Conservation (phyloP, 1,140 invertebrate species). For the Panagrolaimus sp. region DNA sequence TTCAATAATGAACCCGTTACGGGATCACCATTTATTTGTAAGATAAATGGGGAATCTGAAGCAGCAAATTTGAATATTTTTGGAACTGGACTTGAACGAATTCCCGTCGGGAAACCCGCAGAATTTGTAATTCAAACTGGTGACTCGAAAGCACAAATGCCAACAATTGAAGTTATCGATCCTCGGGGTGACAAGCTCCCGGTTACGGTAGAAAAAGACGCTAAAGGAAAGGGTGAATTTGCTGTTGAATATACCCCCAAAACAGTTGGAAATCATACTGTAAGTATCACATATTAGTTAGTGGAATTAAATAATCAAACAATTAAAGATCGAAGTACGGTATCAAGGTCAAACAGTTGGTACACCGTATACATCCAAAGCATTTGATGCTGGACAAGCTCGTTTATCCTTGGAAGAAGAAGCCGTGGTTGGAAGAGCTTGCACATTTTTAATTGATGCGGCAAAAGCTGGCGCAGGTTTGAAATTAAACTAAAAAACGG, state of each 20-base stretch:
- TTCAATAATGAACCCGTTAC: conserved; percentile 96
- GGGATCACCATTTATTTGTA: conserved; percentile 61
- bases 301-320: not conserved
- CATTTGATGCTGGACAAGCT: conserved; percentile 84
- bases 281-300: conserved; percentile 18
- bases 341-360: conserved; percentile 76
- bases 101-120: conserved; percentile 77
- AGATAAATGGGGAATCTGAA: conserved; percentile 29
- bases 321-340: conserved; percentile 74
- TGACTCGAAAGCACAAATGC: conserved; percentile 64
- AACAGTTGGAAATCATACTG: conserved; percentile 70
- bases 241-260: conserved; percentile 76
- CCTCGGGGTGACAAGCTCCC: conserved; percentile 30
- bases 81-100: conserved; percentile 79
- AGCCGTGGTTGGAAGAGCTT: conserved; percentile 70
- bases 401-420: conserved; percentile 81
- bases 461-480: conserved; percentile 60
- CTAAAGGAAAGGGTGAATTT: conserved; percentile 58
- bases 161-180: conserved; percentile 68
- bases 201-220: conserved; percentile 31
- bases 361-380: conserved; percentile 87
- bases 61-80: conserved; percentile 69
- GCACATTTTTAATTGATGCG: conserved; percentile 62
- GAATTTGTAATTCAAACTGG: conserved; percentile 74
- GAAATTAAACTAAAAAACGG: not conserved